These are phyloP conservation scores for Dicerorhinus sumatrensis DNA, from an alignment of 2,113 vertebrate genomes.

Conservation along the genomic window DNA sequence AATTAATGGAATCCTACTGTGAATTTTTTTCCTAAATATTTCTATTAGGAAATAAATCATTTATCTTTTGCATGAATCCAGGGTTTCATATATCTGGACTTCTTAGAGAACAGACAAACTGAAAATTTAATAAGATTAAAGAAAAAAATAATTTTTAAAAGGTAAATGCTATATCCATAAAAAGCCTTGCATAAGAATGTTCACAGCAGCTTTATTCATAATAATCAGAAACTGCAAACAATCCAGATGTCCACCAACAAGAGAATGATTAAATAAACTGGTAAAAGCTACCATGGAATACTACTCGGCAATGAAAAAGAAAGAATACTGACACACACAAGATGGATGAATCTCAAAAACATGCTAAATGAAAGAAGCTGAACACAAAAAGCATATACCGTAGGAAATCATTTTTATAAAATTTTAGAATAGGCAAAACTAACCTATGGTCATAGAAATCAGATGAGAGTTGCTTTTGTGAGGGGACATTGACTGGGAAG, in stretches of 20 bases:
- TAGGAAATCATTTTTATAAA: constrained; percentile 32
- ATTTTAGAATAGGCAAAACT: constrained; percentile 33
- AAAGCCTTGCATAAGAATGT: neutral
- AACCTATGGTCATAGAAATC: constrained; percentile 26
- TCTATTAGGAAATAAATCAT: constrained; percentile 12
- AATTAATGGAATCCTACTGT: constrained; percentile 33
- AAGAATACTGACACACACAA: neutral
- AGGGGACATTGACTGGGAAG: neutral
- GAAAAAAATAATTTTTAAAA: constrained; percentile 47
- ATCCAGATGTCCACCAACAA: neutral
- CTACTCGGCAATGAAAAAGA: constrained; percentile 44
- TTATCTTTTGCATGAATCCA: neutral
- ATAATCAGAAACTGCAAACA: constrained; percentile 23
- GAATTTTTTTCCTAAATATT: constrained; percentile 2
- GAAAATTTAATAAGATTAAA: constrained; percentile 36
- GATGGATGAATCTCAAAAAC: constrained; percentile 31
- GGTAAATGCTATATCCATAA: neutral
- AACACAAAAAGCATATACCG: constrained; percentile 20
- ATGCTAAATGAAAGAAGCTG: constrained; percentile 9
- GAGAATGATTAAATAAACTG: neutral
- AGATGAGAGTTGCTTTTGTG: neutral
- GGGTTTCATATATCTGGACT: neutral
- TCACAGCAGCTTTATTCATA: constrained; percentile 44
- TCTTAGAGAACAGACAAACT: constrained; percentile 42
- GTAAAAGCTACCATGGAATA: neutral